Base-by-base conservation (phyloP, 2,797 vertebrate genomes). In the Danionella dracula region DNA sequence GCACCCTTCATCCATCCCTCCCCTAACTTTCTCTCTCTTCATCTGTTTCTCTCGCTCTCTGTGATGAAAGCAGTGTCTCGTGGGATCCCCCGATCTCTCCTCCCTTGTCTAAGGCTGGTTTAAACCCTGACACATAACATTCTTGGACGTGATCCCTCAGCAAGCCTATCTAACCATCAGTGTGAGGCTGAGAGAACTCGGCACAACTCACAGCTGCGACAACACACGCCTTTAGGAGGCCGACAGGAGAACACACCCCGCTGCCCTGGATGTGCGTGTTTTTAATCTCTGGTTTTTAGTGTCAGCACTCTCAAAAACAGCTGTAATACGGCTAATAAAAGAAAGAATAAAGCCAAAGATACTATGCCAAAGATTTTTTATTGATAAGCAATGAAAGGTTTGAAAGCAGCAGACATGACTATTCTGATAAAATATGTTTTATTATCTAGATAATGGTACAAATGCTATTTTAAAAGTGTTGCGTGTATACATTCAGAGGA, bases 191-290 rank as follows among this genome's bases (percentile, higher is more conserved):
- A 78, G 71, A 71, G 68, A 81, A 81, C 79, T 86, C 81, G 74
- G 84, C 76, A 80, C 80, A 70, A 76, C 73, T 83, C 79, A 78
- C 86, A 87, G 85, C 86, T 86, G 83, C 31, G 42, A 50, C 73
- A 79, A 81, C 64, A 76, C 71, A 16, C 72, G 76, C 76, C 82
- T 74, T 77, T 73, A 70, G 76, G 80, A 76, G 21, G 16, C 37
- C 21, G 15, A 19, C 17, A 49, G n/a, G 19, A 71, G 48, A 55
- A 64, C 64, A 74, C 69, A 50, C 50, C 51, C 61, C 40, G 10
- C 45, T 41, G 59, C 8, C 12, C n/a, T 48, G 40, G 21, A 51
- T 48, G 41, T 34, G 21, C 54, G 19, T 68, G 56, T 20, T 32
- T 72, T 53, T 62, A 53, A 62, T 71, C 41, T 51, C 46, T 19